Base-by-base conservation (phyloP, 1,140 invertebrate genomes). In the Liolophura sinensis region DNA sequence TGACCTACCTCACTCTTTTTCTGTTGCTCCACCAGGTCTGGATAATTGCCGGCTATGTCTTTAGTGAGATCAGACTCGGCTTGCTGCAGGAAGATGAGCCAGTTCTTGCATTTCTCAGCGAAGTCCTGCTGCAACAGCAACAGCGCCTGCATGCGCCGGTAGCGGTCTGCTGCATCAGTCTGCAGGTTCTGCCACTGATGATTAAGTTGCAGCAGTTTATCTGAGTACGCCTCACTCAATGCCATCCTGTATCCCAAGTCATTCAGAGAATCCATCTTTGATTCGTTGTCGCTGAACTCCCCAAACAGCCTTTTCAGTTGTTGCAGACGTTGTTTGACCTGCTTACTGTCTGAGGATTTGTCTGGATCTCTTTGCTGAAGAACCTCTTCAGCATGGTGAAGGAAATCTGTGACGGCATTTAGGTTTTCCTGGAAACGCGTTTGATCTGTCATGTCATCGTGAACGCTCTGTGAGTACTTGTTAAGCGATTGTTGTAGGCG, bases 71-170 rank as follows among this genome's bases (percentile, higher is more conserved):
- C 74, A 18, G 75, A 64, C 57, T 83, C 79, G 12, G 75, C 76
- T 51, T 76, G 69, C n/a, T 77, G 74, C 22, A 83, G 63, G 73
- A 82, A 81, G 0, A 73, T 74, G 78, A 81, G 78, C 82, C 82
- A 83, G 12, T 70, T 69, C 22, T 80, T 73, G 75, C 82, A 83
- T 62, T 83, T 82, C 25, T 75, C 67, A 1, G 70, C 74, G 64
- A 82, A 83, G 67, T 78, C 75, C 58, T 83, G 80, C 46, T 80
- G 79, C 14, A 76, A 57, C 54, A 83, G 63, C 22, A 83, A 52
- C 51, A 74, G 59, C 16, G 69, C 68, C 51, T 82, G 79, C 9
- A 83, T 60, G 0, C 56, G 69, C 51, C 76, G 73, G 62, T 70
- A 77, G 20, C 76, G 65, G n/a, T 79, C 79, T 20, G 71, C 71